phyloP scores from a whole-genome alignment of 2,888 invertebrate species.

The Dendrolimus houi region DNA sequence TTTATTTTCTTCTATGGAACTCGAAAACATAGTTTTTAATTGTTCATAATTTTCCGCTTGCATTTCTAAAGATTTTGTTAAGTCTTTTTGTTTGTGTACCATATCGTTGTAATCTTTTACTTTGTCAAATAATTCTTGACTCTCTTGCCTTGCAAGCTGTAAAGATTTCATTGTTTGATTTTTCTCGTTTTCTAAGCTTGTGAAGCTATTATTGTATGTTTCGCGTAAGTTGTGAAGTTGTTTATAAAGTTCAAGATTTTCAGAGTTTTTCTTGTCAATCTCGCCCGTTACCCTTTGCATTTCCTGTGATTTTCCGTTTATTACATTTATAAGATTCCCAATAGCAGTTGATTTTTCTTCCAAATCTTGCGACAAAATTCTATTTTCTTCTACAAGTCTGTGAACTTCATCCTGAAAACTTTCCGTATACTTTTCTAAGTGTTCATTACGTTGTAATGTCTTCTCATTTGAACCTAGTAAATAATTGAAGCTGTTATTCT shows the following conservation, averaged over 20 bases:
- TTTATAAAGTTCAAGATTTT: slow-evolving; percentile 29
- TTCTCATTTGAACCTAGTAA: slow-evolving; percentile 45
- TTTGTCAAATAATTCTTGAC: slow-evolving; percentile 41
- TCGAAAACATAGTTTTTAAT: slow-evolving; percentile 20
- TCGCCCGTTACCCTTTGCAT: slow-evolving; percentile 35
- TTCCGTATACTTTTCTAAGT: slow-evolving; percentile 43
- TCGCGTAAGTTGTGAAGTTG: slow-evolving; percentile 33
- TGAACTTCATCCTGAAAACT: slow-evolving; percentile 31
- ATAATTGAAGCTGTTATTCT: neutral
- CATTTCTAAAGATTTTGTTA: slow-evolving; percentile 21
- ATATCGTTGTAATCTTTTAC: slow-evolving; percentile 34
- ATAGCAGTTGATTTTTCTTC: slow-evolving; percentile 38
- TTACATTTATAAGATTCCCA: slow-evolving; percentile 36
- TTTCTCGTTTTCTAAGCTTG: slow-evolving; percentile 38
- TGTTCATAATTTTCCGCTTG: slow-evolving; percentile 24
- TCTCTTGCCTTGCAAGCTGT: slow-evolving; percentile 42
- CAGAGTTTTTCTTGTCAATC: slow-evolving; percentile 30
- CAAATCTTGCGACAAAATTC: slow-evolving; percentile 26
- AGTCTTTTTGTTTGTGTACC: slow-evolving; percentile 23
- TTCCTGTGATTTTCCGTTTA: slow-evolving; percentile 44
- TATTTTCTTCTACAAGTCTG: slow-evolving; percentile 33
- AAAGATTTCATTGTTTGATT: slow-evolving; percentile 29
- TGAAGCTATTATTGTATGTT: slow-evolving; percentile 28
- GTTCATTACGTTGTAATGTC: slow-evolving; percentile 35
- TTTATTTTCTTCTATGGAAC: slow-evolving; percentile 27